Evolutionary conservation across 2,113 vertebrate species (phyloP).

Genomic region (Ceyx cyanopectus): DNA sequence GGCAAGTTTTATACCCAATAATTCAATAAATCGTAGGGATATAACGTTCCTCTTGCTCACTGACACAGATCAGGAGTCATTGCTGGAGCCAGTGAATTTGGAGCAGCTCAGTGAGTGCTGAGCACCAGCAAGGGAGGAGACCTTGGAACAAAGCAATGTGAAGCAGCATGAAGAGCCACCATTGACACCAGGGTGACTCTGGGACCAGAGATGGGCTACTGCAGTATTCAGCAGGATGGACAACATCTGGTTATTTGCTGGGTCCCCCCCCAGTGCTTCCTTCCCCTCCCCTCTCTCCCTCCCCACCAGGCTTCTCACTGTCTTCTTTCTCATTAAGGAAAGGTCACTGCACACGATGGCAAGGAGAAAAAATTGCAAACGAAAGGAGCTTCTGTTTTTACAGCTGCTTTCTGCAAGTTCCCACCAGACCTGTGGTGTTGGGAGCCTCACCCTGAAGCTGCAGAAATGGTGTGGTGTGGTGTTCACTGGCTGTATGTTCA

Average conservation of each 20-base stretch:
- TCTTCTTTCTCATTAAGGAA: not conserved
- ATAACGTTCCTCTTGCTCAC: not conserved
- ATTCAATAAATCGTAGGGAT: not conserved
- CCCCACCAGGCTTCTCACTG: not conserved
- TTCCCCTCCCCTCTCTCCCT: not conserved
- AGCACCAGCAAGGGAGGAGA: not conserved
- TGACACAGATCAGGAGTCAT: not conserved
- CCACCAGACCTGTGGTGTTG: not conserved
- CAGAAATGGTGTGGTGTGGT: rapidly evolving
- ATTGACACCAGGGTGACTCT: not conserved
- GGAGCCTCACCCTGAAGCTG: not conserved
- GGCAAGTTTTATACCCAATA: not conserved
- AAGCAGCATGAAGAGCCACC: not conserved
- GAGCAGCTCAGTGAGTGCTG: not conserved
- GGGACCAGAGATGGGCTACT: not conserved
- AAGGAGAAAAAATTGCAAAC: not conserved
- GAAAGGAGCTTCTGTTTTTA: not conserved
- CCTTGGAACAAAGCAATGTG: not conserved
- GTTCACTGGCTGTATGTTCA: rapidly evolving
- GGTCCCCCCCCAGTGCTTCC: not conserved
- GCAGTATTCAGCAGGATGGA: not conserved
- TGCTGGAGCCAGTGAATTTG: not conserved
- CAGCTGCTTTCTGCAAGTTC: not conserved
- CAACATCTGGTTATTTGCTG: not conserved
- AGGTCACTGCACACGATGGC: not conserved